phyloP scores from a whole-genome alignment of 2,113 vertebrate genomes.

The Urocolius indicus region DNA sequence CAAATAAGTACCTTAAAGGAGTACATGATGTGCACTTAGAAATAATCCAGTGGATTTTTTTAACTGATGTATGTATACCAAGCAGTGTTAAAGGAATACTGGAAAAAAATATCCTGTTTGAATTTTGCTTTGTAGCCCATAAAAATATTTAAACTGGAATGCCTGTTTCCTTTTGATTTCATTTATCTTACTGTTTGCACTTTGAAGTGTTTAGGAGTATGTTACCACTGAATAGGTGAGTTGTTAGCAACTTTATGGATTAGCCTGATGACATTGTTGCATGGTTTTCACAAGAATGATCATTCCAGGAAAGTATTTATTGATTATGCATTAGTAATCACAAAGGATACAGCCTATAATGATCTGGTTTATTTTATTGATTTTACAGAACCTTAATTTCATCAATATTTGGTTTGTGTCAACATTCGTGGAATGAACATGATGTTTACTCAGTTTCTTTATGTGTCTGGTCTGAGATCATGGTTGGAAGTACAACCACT shows the following conservation, averaged over 20 bases:
- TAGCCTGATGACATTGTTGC: not conserved
- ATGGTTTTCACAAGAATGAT: not conserved
- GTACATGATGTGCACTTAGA: not conserved
- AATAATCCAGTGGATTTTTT: not conserved
- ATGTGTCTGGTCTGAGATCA: not conserved
- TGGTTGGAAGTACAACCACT: not conserved
- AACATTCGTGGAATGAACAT: not conserved
- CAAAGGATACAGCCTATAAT: not conserved
- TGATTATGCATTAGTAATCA: not conserved
- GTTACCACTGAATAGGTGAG: not conserved
- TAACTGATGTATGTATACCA: not conserved
- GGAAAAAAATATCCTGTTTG: not conserved
- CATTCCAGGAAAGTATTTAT: slow-evolving; percentile 7
- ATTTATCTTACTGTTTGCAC: not conserved
- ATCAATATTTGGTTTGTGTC: not conserved
- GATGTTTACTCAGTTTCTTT: not conserved
- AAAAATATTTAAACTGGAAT: not conserved
- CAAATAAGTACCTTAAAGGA: not conserved
- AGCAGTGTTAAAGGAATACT: not conserved
- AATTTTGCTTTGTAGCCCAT: not conserved
- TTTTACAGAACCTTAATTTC: not conserved
- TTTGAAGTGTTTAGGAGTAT: not conserved
- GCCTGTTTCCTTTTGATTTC: not conserved
- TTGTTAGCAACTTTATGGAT: not conserved
- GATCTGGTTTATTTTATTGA: not conserved